Percentiles rank a stretch among this genome's conserved stretches.
These are phyloP conservation scores for Cyrtorhinus lividipennis DNA, from an alignment of 1,140 invertebrate genomes.

Conservation along the genomic window DNA sequence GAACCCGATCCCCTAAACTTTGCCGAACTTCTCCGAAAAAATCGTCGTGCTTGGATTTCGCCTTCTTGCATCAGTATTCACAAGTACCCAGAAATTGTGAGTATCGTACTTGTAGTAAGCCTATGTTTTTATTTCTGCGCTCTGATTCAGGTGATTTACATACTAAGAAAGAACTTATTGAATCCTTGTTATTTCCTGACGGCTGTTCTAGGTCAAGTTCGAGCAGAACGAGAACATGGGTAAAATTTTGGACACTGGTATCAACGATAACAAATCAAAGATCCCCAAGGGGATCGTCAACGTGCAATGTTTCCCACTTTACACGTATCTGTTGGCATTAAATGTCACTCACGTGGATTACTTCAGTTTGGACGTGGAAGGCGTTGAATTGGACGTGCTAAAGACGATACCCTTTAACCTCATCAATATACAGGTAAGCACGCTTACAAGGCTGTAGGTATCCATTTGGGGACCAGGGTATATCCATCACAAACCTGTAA, in stretches of 20 bases:
- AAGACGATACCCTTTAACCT: constrained; percentile 38
- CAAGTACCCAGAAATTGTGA: constrained; percentile 32
- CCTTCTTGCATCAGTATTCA: constrained; percentile 33
- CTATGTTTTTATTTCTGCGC: no score
- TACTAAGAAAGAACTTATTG: no score
- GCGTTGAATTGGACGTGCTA: constrained; percentile 37
- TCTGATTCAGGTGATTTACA: no score
- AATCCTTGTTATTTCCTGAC: no score
- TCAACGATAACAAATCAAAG: constrained; percentile 15
- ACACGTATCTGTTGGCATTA: constrained; percentile 34
- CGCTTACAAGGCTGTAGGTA: no score
- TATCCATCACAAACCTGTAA: no score
- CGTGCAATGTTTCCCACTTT: constrained; percentile 39
- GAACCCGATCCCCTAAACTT: constrained; percentile 39
- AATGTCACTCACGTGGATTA: constrained; percentile 32
- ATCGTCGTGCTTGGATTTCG: constrained; percentile 32
- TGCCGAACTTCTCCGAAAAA: constrained; percentile 31
- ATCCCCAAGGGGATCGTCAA: constrained; percentile 24
- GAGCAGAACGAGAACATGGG: constrained; percentile 30
- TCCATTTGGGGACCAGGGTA: no score
- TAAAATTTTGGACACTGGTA: constrained; percentile 26
- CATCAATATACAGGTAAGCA: constrained; percentile 33
- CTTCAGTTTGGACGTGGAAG: constrained; percentile 38
- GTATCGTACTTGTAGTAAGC: no score
- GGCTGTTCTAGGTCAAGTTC: constrained; percentile 32